Percentiles rank a stretch among this genome's conserved stretches.
phyloP scores from a whole-genome alignment of 2,113 vertebrate genomes.

The Origma solitaria region DNA sequence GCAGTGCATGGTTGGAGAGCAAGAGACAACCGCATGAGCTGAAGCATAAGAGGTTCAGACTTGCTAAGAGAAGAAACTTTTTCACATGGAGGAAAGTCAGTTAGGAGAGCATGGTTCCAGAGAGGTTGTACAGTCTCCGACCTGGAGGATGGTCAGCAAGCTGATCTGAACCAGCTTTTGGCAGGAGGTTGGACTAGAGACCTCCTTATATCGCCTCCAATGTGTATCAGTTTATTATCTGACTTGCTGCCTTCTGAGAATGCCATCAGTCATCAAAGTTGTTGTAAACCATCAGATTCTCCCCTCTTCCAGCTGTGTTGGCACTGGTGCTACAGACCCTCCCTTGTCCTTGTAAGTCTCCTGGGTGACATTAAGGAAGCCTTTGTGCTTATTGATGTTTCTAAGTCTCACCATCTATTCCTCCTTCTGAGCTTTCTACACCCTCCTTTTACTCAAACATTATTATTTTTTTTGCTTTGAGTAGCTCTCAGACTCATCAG shows the following conservation, averaged over 20 bases:
- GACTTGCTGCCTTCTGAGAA: background rate
- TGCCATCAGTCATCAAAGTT: background rate
- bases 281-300: background rate
- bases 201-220: background rate
- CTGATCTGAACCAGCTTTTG: background rate
- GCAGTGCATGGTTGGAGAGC: background rate
- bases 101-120: background rate
- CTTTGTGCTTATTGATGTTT: background rate
- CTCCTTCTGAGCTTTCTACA: background rate
- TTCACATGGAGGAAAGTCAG: background rate
- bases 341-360: background rate
- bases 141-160: background rate
- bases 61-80: background rate
- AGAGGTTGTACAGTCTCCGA: background rate
- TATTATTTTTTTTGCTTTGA: background rate
- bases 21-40: background rate
- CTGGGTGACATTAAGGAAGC: background rate
- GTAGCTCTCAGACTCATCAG: background rate
- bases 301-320: background rate
- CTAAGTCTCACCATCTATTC: background rate
- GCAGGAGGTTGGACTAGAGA: background rate
- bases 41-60: background rate
- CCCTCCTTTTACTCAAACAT: background rate
- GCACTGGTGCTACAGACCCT: background rate
- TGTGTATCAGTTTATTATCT: background rate